Evolutionary conservation across 2,113 vertebrate species (phyloP).

Genomic region (Ifrita kowaldi): DNA sequence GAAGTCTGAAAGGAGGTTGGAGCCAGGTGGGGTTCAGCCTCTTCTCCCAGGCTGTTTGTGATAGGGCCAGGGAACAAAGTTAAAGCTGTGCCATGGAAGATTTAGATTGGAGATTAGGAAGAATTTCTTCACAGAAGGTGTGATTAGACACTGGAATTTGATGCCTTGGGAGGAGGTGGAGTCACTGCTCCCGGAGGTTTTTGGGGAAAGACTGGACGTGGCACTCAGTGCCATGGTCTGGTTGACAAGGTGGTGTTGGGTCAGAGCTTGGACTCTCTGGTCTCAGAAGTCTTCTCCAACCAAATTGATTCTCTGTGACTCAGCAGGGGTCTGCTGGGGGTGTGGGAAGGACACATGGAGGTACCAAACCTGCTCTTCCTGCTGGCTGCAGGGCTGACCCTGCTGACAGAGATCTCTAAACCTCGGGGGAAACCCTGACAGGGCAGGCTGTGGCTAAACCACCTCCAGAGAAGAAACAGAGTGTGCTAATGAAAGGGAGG

Average conservation of each 20-base stretch:
- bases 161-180: not conserved
- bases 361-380: not conserved
- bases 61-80: not conserved
- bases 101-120: not conserved
- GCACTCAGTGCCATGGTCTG: not conserved
- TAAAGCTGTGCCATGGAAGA: not conserved
- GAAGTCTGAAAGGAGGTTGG: not conserved
- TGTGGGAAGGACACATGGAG: not conserved
- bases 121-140: not conserved
- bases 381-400: not conserved
- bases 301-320: not conserved
- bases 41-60: not conserved
- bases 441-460: not conserved
- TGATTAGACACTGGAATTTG: too few species aligned
- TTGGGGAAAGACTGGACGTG: rapidly evolving
- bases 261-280: not conserved
- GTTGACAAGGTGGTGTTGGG: not conserved
- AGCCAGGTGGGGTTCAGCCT: not conserved
- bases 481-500: rapidly evolving
- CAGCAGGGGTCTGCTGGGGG: not conserved
- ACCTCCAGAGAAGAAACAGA: not conserved
- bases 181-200: not conserved
- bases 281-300: not conserved
- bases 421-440: rapidly evolving
- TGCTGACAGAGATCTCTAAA: not conserved